Evolutionary conservation across 2,797 vertebrate genomes (phyloP).

Genomic region (Acrossocheilus fasciatus): DNA sequence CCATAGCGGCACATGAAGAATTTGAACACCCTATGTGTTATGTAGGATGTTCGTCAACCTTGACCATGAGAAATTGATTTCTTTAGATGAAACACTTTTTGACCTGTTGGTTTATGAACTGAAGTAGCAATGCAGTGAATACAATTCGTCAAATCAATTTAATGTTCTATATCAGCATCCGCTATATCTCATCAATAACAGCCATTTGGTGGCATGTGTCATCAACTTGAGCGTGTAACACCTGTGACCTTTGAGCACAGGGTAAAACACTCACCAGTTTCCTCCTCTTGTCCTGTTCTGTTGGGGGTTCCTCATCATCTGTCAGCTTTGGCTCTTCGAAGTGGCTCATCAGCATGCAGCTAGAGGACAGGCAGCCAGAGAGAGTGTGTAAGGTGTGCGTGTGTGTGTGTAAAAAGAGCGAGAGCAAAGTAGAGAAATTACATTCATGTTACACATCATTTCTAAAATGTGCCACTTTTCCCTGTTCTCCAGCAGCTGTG

Average conservation of each 20-base stretch:
- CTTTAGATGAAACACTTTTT: background rate
- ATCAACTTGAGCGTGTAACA: background rate
- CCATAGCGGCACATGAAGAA: background rate
- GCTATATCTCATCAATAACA: background rate
- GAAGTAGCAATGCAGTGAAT: background rate
- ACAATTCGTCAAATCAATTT: background rate
- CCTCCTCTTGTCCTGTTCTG: conserved; percentile 98
- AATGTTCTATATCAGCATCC: background rate
- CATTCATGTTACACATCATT: conserved; percentile 44
- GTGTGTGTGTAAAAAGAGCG: background rate
- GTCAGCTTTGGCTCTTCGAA: conserved; percentile 90
- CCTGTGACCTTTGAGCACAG: background rate
- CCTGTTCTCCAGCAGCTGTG: conserved; percentile 9
- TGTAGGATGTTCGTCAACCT: background rate
- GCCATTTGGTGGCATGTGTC: background rate
- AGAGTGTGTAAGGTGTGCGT: conserved; percentile 25
- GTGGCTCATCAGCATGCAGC: conserved; percentile 95
- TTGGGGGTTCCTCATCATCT: conserved; percentile 94
- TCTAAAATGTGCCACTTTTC: conserved; percentile 3
- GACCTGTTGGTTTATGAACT: background rate
- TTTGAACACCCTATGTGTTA: background rate
- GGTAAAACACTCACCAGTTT: conserved; percentile 83
- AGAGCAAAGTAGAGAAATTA: conserved; percentile 29
- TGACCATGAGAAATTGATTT: background rate
- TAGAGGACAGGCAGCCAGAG: conserved; percentile 73